phyloP scores from a whole-genome alignment of 2,113 vertebrate genomes.

The Anseranas semipalmata region DNA sequence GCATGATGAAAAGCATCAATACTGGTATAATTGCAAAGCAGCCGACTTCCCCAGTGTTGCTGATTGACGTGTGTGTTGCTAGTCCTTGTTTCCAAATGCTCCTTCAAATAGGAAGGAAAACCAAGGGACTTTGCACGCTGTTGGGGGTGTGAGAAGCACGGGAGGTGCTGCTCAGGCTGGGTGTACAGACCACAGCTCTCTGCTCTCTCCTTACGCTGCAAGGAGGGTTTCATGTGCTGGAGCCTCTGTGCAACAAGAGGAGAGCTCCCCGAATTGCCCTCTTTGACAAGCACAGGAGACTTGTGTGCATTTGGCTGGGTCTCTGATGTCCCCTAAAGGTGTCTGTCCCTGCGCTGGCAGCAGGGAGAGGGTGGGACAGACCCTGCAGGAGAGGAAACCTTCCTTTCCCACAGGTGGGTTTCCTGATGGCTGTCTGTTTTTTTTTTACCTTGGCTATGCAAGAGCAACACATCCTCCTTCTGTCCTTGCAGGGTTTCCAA shows the following conservation, averaged over 20 bases:
- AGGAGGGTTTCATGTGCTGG: not conserved
- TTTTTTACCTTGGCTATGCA: not conserved
- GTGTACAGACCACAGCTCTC: not conserved
- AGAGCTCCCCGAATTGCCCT: not conserved
- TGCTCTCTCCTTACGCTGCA: not conserved
- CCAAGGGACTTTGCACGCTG: not conserved
- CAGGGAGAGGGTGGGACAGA: not conserved
- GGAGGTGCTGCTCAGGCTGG: not conserved
- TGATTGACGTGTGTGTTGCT: accelerated
- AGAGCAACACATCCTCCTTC: not conserved
- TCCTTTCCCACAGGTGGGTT: not conserved
- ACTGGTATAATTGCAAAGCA: not conserved
- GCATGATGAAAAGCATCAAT: not conserved
- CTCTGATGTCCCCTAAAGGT: not conserved
- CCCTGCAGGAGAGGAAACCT: not conserved
- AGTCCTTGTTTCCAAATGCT: not conserved
- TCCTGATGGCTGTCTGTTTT: not conserved
- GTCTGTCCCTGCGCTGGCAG: no score
- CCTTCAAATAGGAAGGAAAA: not conserved
- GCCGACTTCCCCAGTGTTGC: not conserved
- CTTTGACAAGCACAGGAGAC: not conserved
- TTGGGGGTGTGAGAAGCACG: not conserved
- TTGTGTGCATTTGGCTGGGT: not conserved
- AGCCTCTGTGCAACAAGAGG: not conserved
- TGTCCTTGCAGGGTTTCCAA: not conserved